A percentile compares a stretch with the other conserved stretches of the same genome.
These are phyloP conservation scores for Tolmerus cingulatus DNA, from an alignment of 2,888 invertebrate species.

Conservation along the genomic window DNA sequence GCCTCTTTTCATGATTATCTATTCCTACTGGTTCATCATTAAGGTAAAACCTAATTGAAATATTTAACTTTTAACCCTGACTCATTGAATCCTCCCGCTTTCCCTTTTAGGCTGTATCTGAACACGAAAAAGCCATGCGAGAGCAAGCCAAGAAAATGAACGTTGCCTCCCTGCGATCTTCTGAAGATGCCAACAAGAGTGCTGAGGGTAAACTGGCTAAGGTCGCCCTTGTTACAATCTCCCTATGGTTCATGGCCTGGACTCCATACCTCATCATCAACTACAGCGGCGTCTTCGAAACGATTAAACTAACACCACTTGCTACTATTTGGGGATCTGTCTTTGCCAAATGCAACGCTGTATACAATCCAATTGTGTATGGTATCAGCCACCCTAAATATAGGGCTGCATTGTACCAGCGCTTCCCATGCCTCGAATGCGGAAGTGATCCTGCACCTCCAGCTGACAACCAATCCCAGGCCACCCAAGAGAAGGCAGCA, in stretches of 20 bases:
- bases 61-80: background rate
- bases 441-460: slow-evolving; percentile 53
- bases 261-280: slow-evolving; percentile 65
- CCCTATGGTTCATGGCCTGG: slow-evolving; percentile 70
- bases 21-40: slow-evolving; percentile 68
- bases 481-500: slow-evolving; percentile 50
- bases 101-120: slow-evolving; percentile 64
- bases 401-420: slow-evolving; percentile 68
- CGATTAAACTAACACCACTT: slow-evolving; percentile 60
- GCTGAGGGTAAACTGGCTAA: slow-evolving; percentile 67
- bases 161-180: slow-evolving; percentile 66
- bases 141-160: slow-evolving; percentile 71
- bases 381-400: slow-evolving; percentile 73
- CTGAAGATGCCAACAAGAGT: slow-evolving; percentile 63
- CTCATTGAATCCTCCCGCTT: background rate
- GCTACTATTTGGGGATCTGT: slow-evolving; percentile 66
- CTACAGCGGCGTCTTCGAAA: slow-evolving; percentile 61
- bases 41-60: slow-evolving; percentile 55
- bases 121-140: slow-evolving; percentile 66
- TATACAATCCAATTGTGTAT: slow-evolving; percentile 70
- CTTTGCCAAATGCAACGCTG: slow-evolving; percentile 70
- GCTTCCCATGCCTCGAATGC: slow-evolving; percentile 70
- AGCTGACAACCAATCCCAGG: slow-evolving; percentile 57
- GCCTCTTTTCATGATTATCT: slow-evolving; percentile 65
- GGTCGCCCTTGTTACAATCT: slow-evolving; percentile 69